Base-by-base conservation (phyloP, 1,140 invertebrate species). In the Drosophila malerkotliana region DNA sequence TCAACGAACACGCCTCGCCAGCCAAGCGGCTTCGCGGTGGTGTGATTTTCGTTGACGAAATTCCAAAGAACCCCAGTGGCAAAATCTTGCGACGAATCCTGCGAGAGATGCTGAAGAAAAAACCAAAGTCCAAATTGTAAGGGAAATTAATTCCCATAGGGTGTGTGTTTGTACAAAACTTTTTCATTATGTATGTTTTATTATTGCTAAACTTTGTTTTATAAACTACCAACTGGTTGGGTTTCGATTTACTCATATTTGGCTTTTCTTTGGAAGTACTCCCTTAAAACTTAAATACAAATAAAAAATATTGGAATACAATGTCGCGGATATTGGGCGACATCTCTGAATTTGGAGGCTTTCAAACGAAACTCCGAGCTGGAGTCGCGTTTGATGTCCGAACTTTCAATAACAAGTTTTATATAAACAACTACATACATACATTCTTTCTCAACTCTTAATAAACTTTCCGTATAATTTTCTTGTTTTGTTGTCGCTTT, bases 61-160 rank as follows among this genome's bases (percentile, higher is more conserved):
- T 96, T 77, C 95, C 96, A 7, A 95, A 94, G 90, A 95, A 93
- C 67, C 89, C 94, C 2, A 93, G 93, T 30, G 95, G 95, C 0
- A 96, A 96, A 87, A 95, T 95, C 56, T 72, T 96, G 3, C 92
- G 95, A 32, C 92, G 93, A 51, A 80, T 93, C 9, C 77, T 96
- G 3, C 90, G 88, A 18, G 78, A 92, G 9, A 73, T 90, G 93
- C 77, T 75, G 0, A 92, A 93, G 47, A 84, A 91, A 49, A 84
- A 91, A 49, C 64, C 39, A 41, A 73, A 89, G 56, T 83, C 92
- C 4, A 92, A 93, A 61, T 69, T 93, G 47, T 93, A 87, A 76
- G 44, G 28, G 37, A n/a, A 63, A 37, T 18, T 10, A 18, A n/a
- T 4, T 18, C 39, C 24, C 34, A 39, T 8, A 14, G 26, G n/a